A percentile compares a stretch with the other conserved stretches of the same genome.
phyloP scores from a whole-genome alignment of 2,888 invertebrate species.

The Coecobrya sp. region DNA sequence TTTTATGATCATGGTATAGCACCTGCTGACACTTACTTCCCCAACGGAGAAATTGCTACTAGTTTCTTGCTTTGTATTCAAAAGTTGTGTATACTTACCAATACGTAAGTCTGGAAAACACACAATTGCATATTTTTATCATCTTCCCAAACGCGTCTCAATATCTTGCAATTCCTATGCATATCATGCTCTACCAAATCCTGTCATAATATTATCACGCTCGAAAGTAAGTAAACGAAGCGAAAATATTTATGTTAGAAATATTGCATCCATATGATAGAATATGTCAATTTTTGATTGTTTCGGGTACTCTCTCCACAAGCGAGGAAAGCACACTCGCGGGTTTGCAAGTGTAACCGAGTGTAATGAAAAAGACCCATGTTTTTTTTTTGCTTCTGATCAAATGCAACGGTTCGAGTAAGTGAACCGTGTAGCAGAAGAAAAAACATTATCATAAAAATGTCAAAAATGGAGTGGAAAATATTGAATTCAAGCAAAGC shows the following conservation, averaged over 20 bases:
- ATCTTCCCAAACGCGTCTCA: background rate
- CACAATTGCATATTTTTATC: background rate
- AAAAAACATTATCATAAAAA: constrained; percentile 59
- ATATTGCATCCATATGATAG: constrained; percentile 1
- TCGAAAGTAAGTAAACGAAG: constrained; percentile 18
- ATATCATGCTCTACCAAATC: constrained; percentile 15
- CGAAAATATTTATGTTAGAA: constrained; percentile 19
- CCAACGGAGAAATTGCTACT: background rate
- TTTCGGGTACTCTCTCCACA: constrained; percentile 4
- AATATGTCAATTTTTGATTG: constrained; percentile 57
- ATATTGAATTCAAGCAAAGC: constrained; percentile 38
- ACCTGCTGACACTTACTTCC: background rate
- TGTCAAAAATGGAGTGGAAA: constrained; percentile 52
- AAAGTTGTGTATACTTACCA: background rate
- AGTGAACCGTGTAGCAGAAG: constrained; percentile 38
- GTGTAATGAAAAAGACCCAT: background rate
- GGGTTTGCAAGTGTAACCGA: background rate
- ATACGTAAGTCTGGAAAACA: background rate
- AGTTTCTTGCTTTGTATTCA: background rate
- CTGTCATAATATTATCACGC: constrained; percentile 40
- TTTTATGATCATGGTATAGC: background rate
- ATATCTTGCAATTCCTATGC: background rate
- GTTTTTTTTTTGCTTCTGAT: background rate
- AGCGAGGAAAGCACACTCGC: background rate
- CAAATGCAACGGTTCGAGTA: constrained; percentile 15